phyloP scores from a whole-genome alignment of 2,888 invertebrate species.

The Pseudolycoriella hygida region DNA sequence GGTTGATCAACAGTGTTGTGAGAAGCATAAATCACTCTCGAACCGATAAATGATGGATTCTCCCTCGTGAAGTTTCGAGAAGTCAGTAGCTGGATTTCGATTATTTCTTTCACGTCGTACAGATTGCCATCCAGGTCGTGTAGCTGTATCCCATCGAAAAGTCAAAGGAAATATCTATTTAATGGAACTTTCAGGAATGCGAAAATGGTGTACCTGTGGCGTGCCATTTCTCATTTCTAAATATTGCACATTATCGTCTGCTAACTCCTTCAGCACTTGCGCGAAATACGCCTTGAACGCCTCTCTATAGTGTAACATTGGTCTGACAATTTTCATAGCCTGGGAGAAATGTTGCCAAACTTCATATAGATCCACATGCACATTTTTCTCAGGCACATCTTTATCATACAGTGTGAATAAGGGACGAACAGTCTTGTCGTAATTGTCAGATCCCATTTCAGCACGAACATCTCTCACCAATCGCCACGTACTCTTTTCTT shows the following conservation, averaged over 20 bases:
- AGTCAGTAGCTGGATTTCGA: conserved; percentile 37
- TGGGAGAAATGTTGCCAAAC: conserved; percentile 40
- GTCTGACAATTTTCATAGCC: conserved; percentile 35
- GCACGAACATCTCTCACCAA: conserved; percentile 29
- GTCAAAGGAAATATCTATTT: conserved; percentile 1
- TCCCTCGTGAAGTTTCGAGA: conserved; percentile 37
- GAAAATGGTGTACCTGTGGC: conserved; percentile 37
- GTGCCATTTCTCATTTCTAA: conserved; percentile 48
- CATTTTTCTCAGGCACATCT: conserved; percentile 26
- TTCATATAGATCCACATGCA: conserved; percentile 34
- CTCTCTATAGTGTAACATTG: conserved; percentile 41
- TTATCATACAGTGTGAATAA: conserved; percentile 36
- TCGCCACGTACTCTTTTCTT: conserved; percentile 27
- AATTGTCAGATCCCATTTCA: conserved; percentile 20
- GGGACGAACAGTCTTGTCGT: conserved; percentile 34
- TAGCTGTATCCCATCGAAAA: conserved; percentile 18
- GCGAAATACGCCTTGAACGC: conserved; percentile 48
- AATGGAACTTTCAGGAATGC: neutral
- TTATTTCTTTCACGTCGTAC: conserved; percentile 36
- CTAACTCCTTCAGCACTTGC: conserved; percentile 39
- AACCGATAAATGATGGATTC: conserved; percentile 47
- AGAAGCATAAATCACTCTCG: conserved; percentile 51
- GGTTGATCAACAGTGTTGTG: conserved; percentile 28
- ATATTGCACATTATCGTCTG: conserved; percentile 50
- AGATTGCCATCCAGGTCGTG: conserved; percentile 47